Evolutionary conservation across 2,797 vertebrate genomes (phyloP), one percentile per base, ranked within the genome.

Genomic region (Tenualosa thibaudeaui): DNA sequence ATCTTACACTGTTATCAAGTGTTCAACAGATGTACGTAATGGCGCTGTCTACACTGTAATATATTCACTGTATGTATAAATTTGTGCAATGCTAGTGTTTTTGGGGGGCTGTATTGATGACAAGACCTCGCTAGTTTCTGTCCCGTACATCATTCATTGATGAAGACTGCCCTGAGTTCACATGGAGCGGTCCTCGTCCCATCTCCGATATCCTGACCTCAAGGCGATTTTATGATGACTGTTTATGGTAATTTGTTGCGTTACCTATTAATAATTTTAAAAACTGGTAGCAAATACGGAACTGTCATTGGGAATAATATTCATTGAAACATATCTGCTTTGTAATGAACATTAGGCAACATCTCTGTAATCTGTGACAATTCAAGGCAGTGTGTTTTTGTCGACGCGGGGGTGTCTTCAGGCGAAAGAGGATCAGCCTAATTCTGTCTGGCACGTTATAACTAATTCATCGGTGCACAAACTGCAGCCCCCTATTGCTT

Each of bases 361-460:
- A 40, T 46, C 40, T 7, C 9, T 43, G 40, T 19, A 78, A 46
- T 78, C 26, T 71, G 31, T 75, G 31, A 19, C 31, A 75, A n/a
- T 8, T 12, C 3, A 31, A 84, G 40, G 13, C 3, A 22, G 31
- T 68, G 43, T n/a, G n/a, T 10, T 10, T 43, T 58, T 43, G 31
- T 51, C 51, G 54, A 22, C 17, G 17, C 19, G 3, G 15, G 62
- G 62, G 24, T 81, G 7, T 68, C 49, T n/a, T 51, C 46, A 51
- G 58, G 49, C 40, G 26, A 86, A 81, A 54, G 65, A 83, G 87
- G 37, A 82, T 60, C 82, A 60, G 81, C 60, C 85, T 84, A 78
- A 87, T 83, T 83, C 82, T 82, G 68, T 49, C 19, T 86, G 86
- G 83, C 86, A 85, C 62, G 10, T 88, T 81, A 85, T 86, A 75